Evolutionary conservation across 2,888 invertebrate genomes (phyloP), one percentile per base, ranked within the genome.

Genomic region (Stomorhina lunata): DNA sequence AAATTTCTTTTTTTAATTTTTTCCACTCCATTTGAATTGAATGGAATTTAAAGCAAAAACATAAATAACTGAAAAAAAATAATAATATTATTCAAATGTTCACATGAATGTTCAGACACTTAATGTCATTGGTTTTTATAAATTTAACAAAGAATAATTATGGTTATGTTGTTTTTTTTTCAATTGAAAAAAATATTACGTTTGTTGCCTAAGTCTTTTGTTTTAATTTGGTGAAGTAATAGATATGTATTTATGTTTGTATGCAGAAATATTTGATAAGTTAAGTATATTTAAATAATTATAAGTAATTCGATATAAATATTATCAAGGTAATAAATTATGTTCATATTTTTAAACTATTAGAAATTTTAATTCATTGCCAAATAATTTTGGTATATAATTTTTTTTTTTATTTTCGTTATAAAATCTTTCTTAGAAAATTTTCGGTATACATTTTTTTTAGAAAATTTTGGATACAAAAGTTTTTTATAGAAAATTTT

Each of bases 141-240:
- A 75, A 45, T 22, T 55, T 40, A 50, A 63, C 7, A 50, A 37
- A n/a, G 27, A 50, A 29, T n/a, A 61, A 57, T 69, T 57, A 50
- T 63, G 63, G 50, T 68, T 55, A 32, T 69, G 63, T 48, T 55
- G 48, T 10, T 45, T n/a, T n/a, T n/a, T n/a, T n/a, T 9, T 50
- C 43, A 45, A 57, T 22, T 55, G n/a, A 7, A 32, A 5, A 15
- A 50, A 61, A 55, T 40, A 59, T 5, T 10, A 55, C 15, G 61
- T 68, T 66, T 65, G 22, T 73, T 82, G 77, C 73, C 53, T 50
- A 82, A 82, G 65, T 79, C 79, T 79, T 82, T 79, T 45, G 75
- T 65, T 75, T 77, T n/a, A n/a, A n/a, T n/a, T n/a, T 7, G 7
- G 15, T 63, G 50, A 69, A 10, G 77, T 55, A 78, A 69, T 78